Conservation (phyloP, 1,140 invertebrate species). For the Druon quercuslanigerum region DNA sequence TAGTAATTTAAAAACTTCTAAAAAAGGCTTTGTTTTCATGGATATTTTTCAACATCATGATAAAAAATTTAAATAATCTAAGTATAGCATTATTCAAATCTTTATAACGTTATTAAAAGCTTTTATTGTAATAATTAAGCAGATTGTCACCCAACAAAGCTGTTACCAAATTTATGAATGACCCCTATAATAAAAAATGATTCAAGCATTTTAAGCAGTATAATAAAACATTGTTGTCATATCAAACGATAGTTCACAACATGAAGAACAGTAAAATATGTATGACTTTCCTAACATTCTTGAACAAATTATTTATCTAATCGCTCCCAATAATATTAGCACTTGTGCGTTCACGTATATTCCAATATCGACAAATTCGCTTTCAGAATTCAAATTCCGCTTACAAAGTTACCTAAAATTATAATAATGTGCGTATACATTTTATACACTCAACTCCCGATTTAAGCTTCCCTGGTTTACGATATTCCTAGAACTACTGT, state of each 20-base stretch:
- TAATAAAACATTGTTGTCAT: background rate
- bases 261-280: constrained; percentile 53
- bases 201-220: constrained; percentile 29
- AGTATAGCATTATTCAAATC: no score
- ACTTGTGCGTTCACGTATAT: constrained; percentile 52
- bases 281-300: constrained; percentile 49
- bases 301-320: constrained; percentile 43
- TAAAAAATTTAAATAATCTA: no score
- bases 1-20: no score
- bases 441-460: background rate
- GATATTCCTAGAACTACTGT: no score
- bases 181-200: background rate
- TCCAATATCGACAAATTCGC: background rate
- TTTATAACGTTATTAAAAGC: no score
- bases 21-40: no score
- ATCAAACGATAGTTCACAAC: constrained; percentile 40
- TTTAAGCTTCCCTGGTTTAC: no score
- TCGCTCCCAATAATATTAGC: constrained; percentile 35
- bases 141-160: background rate
- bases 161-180: background rate
- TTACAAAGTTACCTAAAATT: constrained; percentile 30
- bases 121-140: background rate
- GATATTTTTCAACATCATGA: no score
- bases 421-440: constrained; percentile 2
- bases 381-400: background rate